Evolutionary conservation across 37 sponge, comb jelly and placozoan genomes (phyloP).

Genomic region (Halichondria panicea): DNA sequence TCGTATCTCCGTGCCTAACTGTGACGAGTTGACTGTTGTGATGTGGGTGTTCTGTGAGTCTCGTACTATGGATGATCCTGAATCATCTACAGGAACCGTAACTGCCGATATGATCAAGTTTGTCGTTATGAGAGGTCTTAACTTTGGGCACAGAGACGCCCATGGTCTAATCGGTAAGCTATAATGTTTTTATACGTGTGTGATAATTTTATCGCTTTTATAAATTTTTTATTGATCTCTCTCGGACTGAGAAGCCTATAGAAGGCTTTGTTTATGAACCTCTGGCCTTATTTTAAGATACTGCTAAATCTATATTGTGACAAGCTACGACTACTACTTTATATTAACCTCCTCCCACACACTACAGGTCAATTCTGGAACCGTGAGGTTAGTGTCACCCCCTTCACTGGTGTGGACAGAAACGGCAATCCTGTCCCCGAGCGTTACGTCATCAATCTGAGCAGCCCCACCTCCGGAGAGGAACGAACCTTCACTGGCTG

Average conservation of each 20-base stretch:
- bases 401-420: conserved; percentile 12
- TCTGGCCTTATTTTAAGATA: no score
- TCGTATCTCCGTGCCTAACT: conserved; percentile 75
- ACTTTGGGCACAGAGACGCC: conserved; percentile 49
- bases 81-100: background rate
- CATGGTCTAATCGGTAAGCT: conserved; percentile 76
- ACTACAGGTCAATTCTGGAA: conserved; percentile 85
- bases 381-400: conserved; percentile 39
- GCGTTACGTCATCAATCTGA: conserved; percentile 17
- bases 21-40: conserved; percentile 52
- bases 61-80: conserved; percentile 4
- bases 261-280: no score
- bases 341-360: background rate
- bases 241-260: no score
- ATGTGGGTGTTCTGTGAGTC: conserved; percentile 76
- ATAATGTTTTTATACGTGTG: background rate
- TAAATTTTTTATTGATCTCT: background rate
- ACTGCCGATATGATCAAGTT: conserved; percentile 59
- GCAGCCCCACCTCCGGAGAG: background rate
- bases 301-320: no score
- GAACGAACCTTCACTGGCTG: conserved; percentile 44
- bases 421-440: background rate
- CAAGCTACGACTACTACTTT: background rate
- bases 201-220: background rate
- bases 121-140: conserved; percentile 60